Conservation (phyloP, 2,797 vertebrate genomes). For the Megalops cyprinoides region DNA sequence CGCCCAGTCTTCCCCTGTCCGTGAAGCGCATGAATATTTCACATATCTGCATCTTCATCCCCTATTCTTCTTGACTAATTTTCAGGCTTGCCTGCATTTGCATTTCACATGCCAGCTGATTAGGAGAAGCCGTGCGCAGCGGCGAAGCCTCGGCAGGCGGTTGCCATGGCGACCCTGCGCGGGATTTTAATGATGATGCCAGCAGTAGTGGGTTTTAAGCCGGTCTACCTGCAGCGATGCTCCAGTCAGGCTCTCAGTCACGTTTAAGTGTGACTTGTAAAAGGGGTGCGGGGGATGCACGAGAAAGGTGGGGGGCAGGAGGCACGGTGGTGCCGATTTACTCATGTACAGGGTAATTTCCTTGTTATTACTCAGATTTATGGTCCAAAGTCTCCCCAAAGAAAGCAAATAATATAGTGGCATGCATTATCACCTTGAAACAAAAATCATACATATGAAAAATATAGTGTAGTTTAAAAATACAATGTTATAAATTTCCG, state of each 20-base stretch:
- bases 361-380: constrained; percentile 70
- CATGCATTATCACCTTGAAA: no score
- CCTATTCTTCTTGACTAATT: constrained; percentile 95
- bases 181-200: constrained; percentile 87
- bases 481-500: no score
- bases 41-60: constrained; percentile 93
- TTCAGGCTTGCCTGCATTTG: constrained; percentile 96
- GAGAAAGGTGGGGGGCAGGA: neutral
- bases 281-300: constrained; percentile 49
- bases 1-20: constrained; percentile 40
- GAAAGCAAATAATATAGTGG: no score
- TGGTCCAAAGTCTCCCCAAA: no score
- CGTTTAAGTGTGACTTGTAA: constrained; percentile 79
- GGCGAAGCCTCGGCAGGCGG: constrained; percentile 81
- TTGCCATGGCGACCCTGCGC: constrained; percentile 95
- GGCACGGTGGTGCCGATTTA: constrained; percentile 61
- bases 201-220: constrained; percentile 76
- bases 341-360: constrained; percentile 69
- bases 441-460: no score
- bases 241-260: constrained; percentile 70
- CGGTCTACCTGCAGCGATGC: constrained; percentile 83
- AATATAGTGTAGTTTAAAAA: no score
- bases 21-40: constrained; percentile 96
- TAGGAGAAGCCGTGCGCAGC: constrained; percentile 81
- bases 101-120: constrained; percentile 94